Percentiles rank a stretch among this genome's conserved stretches.
phyloP scores from a whole-genome alignment of 2,888 invertebrate species.

The Leptopterna dolabrata region DNA sequence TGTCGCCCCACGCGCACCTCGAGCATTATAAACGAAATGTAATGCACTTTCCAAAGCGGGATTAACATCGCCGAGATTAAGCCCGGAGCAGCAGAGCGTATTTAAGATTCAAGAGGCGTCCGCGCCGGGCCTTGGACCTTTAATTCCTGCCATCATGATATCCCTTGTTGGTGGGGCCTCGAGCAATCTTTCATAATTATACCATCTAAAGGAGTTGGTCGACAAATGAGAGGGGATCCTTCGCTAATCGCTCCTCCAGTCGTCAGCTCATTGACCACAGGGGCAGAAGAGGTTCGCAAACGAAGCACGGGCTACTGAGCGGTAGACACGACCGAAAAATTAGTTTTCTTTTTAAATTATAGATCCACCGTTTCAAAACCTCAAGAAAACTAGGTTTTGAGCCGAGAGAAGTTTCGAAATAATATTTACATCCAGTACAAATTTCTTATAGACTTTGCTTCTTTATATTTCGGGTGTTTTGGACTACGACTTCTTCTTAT shows the following conservation, averaged over 20 bases:
- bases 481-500: no score
- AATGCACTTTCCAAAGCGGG: neutral
- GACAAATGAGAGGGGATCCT: neutral
- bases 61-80: conserved; percentile 14
- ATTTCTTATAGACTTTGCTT: no score
- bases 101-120: conserved; percentile 15
- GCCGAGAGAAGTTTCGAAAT: no score
- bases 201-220: neutral
- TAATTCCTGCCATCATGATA: conserved; percentile 21
- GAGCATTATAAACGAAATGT: neutral
- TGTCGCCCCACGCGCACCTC: neutral
- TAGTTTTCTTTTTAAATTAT: no score
- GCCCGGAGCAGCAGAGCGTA: neutral
- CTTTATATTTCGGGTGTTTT: no score
- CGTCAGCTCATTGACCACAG: conserved; percentile 25
- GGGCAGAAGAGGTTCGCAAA: neutral
- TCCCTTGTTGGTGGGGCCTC: neutral
- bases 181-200: conserved; percentile 21
- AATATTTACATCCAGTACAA: no score
- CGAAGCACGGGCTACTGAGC: neutral
- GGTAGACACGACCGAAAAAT: neutral
- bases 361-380: neutral
- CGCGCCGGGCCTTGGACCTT: neutral
- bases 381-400: neutral
- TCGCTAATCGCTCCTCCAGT: conserved; percentile 19